phyloP scores from a whole-genome alignment of 1,140 invertebrate genomes.

The Lasioglossum albipes region DNA sequence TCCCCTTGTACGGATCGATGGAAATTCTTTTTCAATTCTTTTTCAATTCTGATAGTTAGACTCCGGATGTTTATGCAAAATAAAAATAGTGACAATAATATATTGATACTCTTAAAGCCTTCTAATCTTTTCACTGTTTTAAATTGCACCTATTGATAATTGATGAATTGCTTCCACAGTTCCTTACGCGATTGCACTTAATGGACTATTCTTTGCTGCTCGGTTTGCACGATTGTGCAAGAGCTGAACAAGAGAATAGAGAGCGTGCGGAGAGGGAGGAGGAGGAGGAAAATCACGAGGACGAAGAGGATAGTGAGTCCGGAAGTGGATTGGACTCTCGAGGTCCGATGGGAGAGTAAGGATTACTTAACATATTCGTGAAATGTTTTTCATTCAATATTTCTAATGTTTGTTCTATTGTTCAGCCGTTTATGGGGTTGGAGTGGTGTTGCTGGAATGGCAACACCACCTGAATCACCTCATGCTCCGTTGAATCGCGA shows the following conservation, averaged over 20 bases:
- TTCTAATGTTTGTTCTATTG: constrained; percentile 7
- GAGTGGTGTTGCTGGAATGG: constrained; percentile 81
- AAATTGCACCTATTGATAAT: too few relatives aligned
- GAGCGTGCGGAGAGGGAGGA: constrained; percentile 84
- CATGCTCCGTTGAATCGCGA: constrained; percentile 83
- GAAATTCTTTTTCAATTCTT: too few relatives aligned
- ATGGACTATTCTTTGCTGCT: constrained; percentile 99
- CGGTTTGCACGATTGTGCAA: constrained; percentile 94
- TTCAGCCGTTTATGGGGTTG: constrained; percentile 82
- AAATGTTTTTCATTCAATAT: constrained; percentile 15
- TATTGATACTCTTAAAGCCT: too few relatives aligned
- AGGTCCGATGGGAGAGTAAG: constrained; percentile 80
- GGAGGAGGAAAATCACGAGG: constrained; percentile 85
- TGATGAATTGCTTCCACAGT: constrained; percentile 81
- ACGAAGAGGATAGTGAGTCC: constrained; percentile 86
- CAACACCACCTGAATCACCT: constrained; percentile 94
- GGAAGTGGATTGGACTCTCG: constrained; percentile 83
- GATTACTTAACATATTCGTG: constrained; percentile 26
- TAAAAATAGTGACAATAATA: too few relatives aligned
- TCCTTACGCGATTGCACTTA: constrained; percentile 95
- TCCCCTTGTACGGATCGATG: background rate
- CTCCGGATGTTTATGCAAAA: too few relatives aligned
- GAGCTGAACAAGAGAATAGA: constrained; percentile 87
- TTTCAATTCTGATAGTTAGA: too few relatives aligned
- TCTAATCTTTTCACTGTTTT: too few relatives aligned